Percentiles rank a stretch among this genome's conserved stretches.
phyloP scores from a whole-genome alignment of 2,888 invertebrate genomes.

The Spisula subtruncata region DNA sequence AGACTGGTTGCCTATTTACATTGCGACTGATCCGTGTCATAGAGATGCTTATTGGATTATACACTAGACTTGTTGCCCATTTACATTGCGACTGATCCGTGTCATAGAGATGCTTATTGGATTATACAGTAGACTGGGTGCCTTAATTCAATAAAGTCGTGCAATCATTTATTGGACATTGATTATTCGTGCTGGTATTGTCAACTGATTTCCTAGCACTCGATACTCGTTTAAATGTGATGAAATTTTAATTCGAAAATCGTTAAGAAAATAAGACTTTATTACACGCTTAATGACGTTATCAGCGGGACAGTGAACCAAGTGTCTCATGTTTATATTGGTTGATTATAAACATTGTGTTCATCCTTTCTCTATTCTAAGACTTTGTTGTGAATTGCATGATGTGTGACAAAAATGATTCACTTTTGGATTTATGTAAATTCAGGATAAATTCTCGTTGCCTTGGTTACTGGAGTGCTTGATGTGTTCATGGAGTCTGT shows the following conservation, averaged over 20 bases:
- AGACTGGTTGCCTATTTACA: neutral
- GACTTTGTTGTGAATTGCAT: neutral
- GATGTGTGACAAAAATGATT: neutral
- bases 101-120: conserved; percentile 27
- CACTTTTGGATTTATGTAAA: neutral
- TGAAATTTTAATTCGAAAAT: conserved; percentile 42
- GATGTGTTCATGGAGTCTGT: too few species aligned
- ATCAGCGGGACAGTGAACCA: neutral
- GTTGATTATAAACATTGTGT: neutral
- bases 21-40: conserved; percentile 33
- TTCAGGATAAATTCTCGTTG: neutral
- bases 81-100: neutral
- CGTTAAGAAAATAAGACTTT: conserved; percentile 28
- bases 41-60: conserved; percentile 40
- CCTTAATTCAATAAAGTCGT: conserved; percentile 15
- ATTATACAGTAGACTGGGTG: conserved; percentile 26
- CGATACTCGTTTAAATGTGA: neutral
- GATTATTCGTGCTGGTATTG: neutral
- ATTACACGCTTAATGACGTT: neutral
- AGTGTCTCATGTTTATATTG: neutral
- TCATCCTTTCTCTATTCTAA: neutral
- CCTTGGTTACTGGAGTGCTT: too few species aligned
- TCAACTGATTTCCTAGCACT: neutral
- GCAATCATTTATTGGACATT: conserved; percentile 22
- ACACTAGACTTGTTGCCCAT: conserved; percentile 22